phyloP scores from a whole-genome alignment of 1,140 invertebrate genomes.

The Mizuhopecten yessoensis region DNA sequence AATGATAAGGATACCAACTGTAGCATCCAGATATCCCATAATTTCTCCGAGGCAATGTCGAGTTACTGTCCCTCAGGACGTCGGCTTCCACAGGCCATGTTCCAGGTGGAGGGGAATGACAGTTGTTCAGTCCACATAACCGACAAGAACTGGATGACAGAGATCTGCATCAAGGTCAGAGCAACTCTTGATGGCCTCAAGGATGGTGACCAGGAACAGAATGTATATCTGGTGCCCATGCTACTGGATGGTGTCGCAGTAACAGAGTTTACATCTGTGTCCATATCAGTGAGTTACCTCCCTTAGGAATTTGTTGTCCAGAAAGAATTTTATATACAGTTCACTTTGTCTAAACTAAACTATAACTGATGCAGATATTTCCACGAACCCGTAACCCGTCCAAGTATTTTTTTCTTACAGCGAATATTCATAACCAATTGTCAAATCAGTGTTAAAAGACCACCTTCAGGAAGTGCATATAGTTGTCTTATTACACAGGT shows the following conservation, averaged over 20 bases:
- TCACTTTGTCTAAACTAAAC: no score
- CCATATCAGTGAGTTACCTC: conserved; percentile 14
- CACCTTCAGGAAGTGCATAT: no score
- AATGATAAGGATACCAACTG: conserved; percentile 47
- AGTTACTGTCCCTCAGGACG: conserved; percentile 61
- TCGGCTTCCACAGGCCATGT: conserved; percentile 67
- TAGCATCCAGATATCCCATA: conserved; percentile 44
- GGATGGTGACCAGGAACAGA: conserved; percentile 67
- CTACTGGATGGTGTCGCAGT: background rate
- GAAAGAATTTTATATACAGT: no score
- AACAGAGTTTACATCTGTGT: background rate
- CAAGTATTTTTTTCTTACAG: no score
- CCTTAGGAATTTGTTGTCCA: background rate
- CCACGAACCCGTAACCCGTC: no score
- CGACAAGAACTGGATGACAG: conserved; percentile 56
- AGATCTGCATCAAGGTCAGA: conserved; percentile 63
- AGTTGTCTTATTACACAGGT: no score
- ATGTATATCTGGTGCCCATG: conserved; percentile 54
- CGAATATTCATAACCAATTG: no score
- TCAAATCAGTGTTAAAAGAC: no score
- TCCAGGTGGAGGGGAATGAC: conserved; percentile 51
- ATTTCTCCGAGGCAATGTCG: conserved; percentile 38
- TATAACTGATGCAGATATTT: no score
- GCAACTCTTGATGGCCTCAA: conserved; percentile 71
- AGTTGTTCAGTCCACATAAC: conserved; percentile 63